Percentiles rank a stretch among this genome's conserved stretches.
phyloP scores from a whole-genome alignment of 2,888 invertebrate species.

The Caenorhabditis becei region DNA sequence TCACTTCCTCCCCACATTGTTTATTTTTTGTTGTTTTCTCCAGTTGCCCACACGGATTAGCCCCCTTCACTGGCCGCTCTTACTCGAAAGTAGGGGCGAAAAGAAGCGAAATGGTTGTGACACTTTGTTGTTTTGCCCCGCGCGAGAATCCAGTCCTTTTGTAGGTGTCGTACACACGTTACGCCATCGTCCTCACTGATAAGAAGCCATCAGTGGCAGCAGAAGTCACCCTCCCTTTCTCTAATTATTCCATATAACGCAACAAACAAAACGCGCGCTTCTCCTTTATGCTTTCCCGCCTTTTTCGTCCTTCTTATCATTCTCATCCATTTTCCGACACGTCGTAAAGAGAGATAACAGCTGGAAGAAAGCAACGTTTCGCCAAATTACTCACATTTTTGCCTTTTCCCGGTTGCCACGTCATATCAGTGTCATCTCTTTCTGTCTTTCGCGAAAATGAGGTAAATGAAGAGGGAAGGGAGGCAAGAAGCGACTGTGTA shows the following conservation, averaged over 20 bases:
- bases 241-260: slow-evolving; percentile 53
- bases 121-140: slow-evolving; percentile 6
- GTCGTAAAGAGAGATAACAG: slow-evolving; percentile 34
- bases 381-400: slow-evolving; percentile 7
- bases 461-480: neutral
- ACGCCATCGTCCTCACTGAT: slow-evolving; percentile 38
- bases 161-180: slow-evolving; percentile 21
- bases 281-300: slow-evolving; percentile 17
- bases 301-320: slow-evolving; percentile 3
- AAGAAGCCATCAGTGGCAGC: slow-evolving; percentile 33
- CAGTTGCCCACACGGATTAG: slow-evolving; percentile 26
- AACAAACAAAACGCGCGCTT: slow-evolving; percentile 29
- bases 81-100: neutral
- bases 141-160: slow-evolving; percentile 32
- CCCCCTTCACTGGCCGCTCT: slow-evolving; percentile 14
- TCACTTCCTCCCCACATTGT: slow-evolving; percentile 30
- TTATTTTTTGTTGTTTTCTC: slow-evolving; percentile 41
- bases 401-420: neutral
- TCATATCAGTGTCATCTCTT: slow-evolving; percentile 3
- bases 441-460: neutral
- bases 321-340: slow-evolving; percentile 29
- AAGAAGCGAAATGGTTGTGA: neutral
- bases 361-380: neutral
- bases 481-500: neutral
- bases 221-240: slow-evolving; percentile 9